phyloP scores from a whole-genome alignment of 2,888 invertebrate species.

The Hofmannophila pseudospretella region DNA sequence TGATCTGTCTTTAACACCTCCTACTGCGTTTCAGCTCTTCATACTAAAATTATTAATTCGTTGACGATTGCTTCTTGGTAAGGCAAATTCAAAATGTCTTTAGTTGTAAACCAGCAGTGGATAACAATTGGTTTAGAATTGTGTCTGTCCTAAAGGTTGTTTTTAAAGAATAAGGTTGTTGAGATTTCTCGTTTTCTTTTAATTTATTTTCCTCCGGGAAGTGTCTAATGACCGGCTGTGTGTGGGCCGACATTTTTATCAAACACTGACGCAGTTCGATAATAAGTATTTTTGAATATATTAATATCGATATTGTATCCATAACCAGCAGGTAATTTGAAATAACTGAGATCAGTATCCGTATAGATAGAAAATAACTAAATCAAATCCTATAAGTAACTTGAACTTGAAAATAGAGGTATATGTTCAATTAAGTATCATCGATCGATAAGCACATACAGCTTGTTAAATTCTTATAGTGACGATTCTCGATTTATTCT shows the following conservation, averaged over 20 bases:
- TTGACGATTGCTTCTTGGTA: background rate
- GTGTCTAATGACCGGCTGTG: conserved; percentile 76
- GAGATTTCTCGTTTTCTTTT: conserved; percentile 73
- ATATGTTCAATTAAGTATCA: too few relatives aligned
- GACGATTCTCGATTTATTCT: too few relatives aligned
- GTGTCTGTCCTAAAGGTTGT: conserved; percentile 27
- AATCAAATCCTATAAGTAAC: too few relatives aligned
- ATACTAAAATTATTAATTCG: too few relatives aligned
- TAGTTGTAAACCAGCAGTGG: conserved; percentile 20
- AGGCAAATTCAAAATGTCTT: background rate
- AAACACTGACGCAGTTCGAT: conserved; percentile 65
- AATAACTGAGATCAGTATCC: too few relatives aligned
- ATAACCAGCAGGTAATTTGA: conserved; percentile 40
- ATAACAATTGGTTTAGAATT: conserved; percentile 11
- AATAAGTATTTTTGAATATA: conserved; percentile 73
- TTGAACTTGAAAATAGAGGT: too few relatives aligned
- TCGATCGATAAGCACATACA: too few relatives aligned
- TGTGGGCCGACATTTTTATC: conserved; percentile 76
- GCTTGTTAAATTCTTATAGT: too few relatives aligned
- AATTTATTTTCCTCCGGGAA: conserved; percentile 73
- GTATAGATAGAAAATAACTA: too few relatives aligned
- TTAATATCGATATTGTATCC: conserved; percentile 59
- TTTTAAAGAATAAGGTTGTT: conserved; percentile 49
- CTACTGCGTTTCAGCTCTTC: too few relatives aligned
- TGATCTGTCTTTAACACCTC: conserved; percentile 35